Percentiles rank a stretch among this genome's conserved stretches.
Conservation (phyloP, 2,797 vertebrate species). For the Bradypodion ventrale region DNA sequence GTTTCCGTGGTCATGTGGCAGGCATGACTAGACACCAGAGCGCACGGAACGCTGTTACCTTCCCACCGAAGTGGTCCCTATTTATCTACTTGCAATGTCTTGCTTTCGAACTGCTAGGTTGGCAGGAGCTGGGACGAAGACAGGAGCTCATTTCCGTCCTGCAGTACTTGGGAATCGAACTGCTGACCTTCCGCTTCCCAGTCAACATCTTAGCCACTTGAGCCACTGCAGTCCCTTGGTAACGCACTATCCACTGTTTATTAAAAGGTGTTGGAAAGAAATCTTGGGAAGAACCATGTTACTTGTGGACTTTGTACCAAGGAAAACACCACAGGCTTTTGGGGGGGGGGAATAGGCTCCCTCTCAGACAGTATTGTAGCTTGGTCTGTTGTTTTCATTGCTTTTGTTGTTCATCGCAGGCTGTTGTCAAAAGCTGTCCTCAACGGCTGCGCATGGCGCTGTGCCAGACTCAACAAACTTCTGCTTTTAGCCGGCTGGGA, state of each 20-base stretch:
- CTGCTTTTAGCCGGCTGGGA: not conserved
- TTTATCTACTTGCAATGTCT: too few species aligned
- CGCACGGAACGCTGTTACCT: too few species aligned
- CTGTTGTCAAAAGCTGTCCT: not conserved
- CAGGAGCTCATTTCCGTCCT: too few species aligned
- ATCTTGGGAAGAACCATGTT: not conserved
- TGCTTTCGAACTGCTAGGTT: too few species aligned
- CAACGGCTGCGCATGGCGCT: conserved; percentile 6
- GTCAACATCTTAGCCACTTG: too few species aligned
- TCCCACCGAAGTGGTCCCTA: too few species aligned
- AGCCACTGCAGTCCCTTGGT: too few species aligned
- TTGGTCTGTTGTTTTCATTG: not conserved
- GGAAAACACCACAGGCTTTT: not conserved
- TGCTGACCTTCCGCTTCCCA: too few species aligned
- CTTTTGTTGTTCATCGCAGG: not conserved
- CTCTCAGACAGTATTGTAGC: not conserved
- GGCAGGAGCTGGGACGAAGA: too few species aligned
- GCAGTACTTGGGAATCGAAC: too few species aligned
- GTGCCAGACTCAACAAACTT: not conserved
- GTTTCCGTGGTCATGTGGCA: too few species aligned
- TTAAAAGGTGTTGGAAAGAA: not conserved
- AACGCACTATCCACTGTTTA: not conserved
- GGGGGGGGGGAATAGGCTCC: not conserved
- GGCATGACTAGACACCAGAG: too few species aligned
- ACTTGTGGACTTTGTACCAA: not conserved